Conservation (phyloP, 2,888 invertebrate species). For the Tryphoninae sp. region DNA sequence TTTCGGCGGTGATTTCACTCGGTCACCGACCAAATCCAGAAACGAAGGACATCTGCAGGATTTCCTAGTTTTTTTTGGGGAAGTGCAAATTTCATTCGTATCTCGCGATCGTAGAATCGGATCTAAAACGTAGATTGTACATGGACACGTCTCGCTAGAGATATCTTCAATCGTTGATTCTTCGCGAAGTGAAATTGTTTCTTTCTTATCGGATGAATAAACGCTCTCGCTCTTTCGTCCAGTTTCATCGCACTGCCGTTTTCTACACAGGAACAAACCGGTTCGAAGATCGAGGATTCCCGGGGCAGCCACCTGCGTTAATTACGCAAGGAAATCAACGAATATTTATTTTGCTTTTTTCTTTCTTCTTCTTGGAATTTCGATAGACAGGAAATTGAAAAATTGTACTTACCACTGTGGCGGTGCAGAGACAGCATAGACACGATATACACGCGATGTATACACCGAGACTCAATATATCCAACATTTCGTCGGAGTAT, state of each 20-base stretch:
- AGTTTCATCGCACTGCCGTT: conserved; percentile 10
- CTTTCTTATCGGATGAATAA: neutral
- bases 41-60: conserved; percentile 56
- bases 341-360: neutral
- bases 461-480: conserved; percentile 48
- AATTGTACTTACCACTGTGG: conserved; percentile 54
- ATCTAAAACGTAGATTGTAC: conserved; percentile 48
- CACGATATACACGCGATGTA: conserved; percentile 64
- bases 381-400: neutral
- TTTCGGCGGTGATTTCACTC: conserved; percentile 3
- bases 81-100: neutral
- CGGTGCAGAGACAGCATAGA: conserved; percentile 57
- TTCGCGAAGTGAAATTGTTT: neutral
- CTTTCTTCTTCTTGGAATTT: conserved; percentile 10
- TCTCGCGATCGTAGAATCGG: conserved; percentile 39
- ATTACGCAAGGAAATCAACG: neutral
- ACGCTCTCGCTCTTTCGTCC: conserved; percentile 26
- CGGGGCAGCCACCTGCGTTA: conserved; percentile 46
- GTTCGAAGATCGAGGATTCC: conserved; percentile 40
- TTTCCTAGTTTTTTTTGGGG: neutral
- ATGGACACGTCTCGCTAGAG: conserved; percentile 54
- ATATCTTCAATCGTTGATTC: conserved; percentile 3
- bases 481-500: conserved; percentile 50
- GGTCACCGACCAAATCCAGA: conserved; percentile 47
- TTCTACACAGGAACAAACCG: conserved; percentile 12